Evolutionary conservation across 1,140 invertebrate species (phyloP), one percentile per base, ranked within the genome.

Genomic region (Aphidius ervi): DNA sequence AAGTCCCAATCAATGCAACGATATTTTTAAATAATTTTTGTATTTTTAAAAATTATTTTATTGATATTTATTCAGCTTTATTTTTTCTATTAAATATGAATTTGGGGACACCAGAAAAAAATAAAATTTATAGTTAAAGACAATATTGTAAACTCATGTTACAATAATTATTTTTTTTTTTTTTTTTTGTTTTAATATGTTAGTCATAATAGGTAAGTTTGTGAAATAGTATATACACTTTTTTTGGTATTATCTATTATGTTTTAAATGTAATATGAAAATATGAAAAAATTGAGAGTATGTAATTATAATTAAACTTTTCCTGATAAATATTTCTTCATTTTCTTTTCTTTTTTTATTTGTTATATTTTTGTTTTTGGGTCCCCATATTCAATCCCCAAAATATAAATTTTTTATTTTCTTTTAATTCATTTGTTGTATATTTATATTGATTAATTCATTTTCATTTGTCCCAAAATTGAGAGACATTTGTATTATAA

Each of bases 1-100:
- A 41, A 54, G 52, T 54, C 39, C 52, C 52, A 54, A 54, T 54
- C 10, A 39, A 54, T 54, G n/a, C 52, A 54, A 58, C 57, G n/a
- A 55, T 45, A 53, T 50, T 59, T 59, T 52, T 42, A 59, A 59
- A 42, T 45, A 48, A 46, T 53, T 16, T 16, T 46, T 45, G n/a
- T 46, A 20, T 40, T 23, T 46, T 16, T 16, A 16, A 16, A 16
- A 16, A 16, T 16, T 42, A 53, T 31, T 45, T 41, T 46, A 37
- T 54, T 16, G 8, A 20, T 9, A 10, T 40, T 16, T 9, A 10
- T 40, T 16, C 50, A 49, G 5, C n/a, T 10, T n/a, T 31, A 42
- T 9, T 20, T 46, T 45, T 46, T 53, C 20, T n/a, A 16, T 8
- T 41, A 6, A 20, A 45, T 46, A 55, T 42, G n/a, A 46, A 20